phyloP scores from a whole-genome alignment of 1,140 invertebrate species.

The Rhyzopertha dominica region DNA sequence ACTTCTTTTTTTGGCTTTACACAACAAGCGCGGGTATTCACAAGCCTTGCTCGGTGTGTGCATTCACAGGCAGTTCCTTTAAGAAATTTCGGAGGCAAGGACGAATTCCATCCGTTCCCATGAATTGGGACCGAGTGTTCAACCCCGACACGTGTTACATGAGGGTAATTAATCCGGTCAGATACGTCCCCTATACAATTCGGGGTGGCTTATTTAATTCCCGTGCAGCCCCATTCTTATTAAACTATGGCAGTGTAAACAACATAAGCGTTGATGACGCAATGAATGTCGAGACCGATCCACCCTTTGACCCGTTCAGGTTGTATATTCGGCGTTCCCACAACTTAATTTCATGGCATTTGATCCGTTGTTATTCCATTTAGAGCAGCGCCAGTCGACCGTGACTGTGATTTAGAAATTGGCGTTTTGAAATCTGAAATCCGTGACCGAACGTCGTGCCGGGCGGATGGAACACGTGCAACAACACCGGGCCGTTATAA shows the following conservation, averaged over 20 bases:
- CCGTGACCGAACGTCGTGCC: conserved; percentile 22
- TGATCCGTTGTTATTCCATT: conserved; percentile 13
- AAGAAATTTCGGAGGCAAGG: too few species aligned
- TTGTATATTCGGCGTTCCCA: conserved; percentile 10
- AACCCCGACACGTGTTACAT: conserved; percentile 20
- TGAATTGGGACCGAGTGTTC: conserved; percentile 25
- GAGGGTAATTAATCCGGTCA: conserved; percentile 28
- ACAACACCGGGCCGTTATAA: conserved; percentile 6
- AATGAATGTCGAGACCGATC: too few species aligned
- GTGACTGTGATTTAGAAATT: conserved; percentile 25
- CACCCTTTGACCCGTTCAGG: too few species aligned
- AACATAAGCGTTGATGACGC: too few species aligned
- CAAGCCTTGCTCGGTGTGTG: too few species aligned
- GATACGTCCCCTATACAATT: conserved; percentile 20
- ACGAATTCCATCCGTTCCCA: too few species aligned
- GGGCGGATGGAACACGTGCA: conserved; percentile 14
- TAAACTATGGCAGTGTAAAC: too few species aligned
- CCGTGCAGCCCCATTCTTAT: conserved; percentile 17
- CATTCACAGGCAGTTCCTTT: too few species aligned
- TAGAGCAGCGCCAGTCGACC: conserved; percentile 8
- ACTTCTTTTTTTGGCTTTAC: too few species aligned
- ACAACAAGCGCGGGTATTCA: too few species aligned
- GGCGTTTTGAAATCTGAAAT: conserved; percentile 26
- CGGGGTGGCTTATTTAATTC: conserved; percentile 26
- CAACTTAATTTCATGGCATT: conserved; percentile 13